Evolutionary conservation across 2,797 vertebrate species (phyloP).

Genomic region (Zenarchopterus dispar): DNA sequence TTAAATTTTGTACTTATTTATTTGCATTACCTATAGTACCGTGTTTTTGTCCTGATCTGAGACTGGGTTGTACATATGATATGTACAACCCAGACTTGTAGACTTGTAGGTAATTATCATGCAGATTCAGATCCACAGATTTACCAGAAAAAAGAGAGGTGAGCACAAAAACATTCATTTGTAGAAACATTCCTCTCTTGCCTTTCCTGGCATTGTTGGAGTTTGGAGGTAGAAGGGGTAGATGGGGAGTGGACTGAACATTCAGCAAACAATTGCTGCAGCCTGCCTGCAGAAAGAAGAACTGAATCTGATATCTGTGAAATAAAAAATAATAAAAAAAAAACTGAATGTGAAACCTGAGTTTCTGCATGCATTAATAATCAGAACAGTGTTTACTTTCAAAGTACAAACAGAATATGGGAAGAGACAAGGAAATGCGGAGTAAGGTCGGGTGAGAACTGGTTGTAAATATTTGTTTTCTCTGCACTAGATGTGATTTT

Average conservation of each 20-base stretch:
- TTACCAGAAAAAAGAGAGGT: too few relatives aligned
- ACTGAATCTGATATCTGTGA: slow-evolving; percentile 24
- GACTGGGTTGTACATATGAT: too few relatives aligned
- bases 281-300: slow-evolving; percentile 22
- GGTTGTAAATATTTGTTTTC: slow-evolving; percentile 37
- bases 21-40: too few relatives aligned
- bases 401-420: slow-evolving; percentile 6
- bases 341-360: slow-evolving; percentile 10
- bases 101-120: too few relatives aligned
- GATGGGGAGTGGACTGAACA: slow-evolving; percentile 22
- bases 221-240: slow-evolving; percentile 20
- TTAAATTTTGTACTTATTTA: too few relatives aligned
- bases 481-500: slow-evolving; percentile 23
- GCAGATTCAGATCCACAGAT: too few relatives aligned
- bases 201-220: slow-evolving; percentile 9
- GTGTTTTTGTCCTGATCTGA: too few relatives aligned
- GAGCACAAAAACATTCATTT: background rate
- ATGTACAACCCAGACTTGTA: too few relatives aligned
- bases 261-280: slow-evolving; percentile 28
- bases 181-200: slow-evolving; percentile 6
- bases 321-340: slow-evolving; percentile 11
- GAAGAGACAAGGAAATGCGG: background rate
- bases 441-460: background rate
- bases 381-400: slow-evolving; percentile 14
- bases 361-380: slow-evolving; percentile 12